Conservation (phyloP, 2,888 invertebrate species). For the Meiosimyza decipiens region DNA sequence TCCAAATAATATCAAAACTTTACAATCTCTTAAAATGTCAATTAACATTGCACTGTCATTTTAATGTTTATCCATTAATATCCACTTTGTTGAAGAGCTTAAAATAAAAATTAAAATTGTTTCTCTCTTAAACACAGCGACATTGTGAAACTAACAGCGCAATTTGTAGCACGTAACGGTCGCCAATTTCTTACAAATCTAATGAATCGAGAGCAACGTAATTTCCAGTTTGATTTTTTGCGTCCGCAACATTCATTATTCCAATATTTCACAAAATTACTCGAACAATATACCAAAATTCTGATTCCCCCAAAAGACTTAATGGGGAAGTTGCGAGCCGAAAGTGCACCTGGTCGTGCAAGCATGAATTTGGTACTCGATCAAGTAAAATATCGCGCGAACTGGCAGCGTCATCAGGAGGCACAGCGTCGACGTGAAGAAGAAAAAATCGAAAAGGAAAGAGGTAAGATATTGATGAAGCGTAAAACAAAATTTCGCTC, state of each 20-base stretch:
- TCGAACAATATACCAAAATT: constrained; percentile 99
- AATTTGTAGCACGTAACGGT: constrained; percentile 98
- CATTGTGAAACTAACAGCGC: constrained; percentile 97
- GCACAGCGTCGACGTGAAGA: constrained; percentile 92
- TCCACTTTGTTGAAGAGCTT: background rate
- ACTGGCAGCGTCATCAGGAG: constrained; percentile 96
- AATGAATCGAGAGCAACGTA: constrained; percentile 98
- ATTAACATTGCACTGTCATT: too few species aligned
- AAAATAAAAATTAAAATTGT: background rate
- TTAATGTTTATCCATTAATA: background rate
- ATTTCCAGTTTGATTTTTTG: constrained; percentile 98
- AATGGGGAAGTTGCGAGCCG: constrained; percentile 80
- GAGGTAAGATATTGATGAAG: constrained; percentile 68
- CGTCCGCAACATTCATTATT: constrained; percentile 98
- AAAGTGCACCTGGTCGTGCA: constrained; percentile 74
- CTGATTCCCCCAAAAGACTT: constrained; percentile 95
- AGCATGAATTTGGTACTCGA: constrained; percentile 76
- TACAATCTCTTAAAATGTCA: too few species aligned
- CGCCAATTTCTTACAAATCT: constrained; percentile 96
- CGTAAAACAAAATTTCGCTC: too few species aligned
- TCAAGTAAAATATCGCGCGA: constrained; percentile 93
- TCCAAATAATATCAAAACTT: too few species aligned
- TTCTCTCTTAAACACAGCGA: constrained; percentile 72
- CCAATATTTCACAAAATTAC: constrained; percentile 96
- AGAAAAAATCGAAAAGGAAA: constrained; percentile 93